Percentiles rank a stretch among this genome's conserved stretches.
These are phyloP conservation scores for Coregonus ussuriensis DNA, from an alignment of 2,797 vertebrate species.

Conservation along the genomic window DNA sequence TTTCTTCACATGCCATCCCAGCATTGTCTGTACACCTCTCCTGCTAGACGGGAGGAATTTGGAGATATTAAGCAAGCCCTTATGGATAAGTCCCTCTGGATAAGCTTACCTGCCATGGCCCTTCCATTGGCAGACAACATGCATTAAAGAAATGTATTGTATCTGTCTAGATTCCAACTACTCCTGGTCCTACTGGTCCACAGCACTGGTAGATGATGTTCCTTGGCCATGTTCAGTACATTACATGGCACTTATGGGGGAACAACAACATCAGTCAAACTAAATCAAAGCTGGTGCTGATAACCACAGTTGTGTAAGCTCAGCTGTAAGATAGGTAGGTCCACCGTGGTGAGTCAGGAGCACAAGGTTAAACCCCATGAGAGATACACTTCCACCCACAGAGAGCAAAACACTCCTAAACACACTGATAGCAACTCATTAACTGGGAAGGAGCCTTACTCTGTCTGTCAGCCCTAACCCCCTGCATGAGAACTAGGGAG, in stretches of 20 bases:
- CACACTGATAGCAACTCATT: conserved; percentile 70
- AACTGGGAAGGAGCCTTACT: conserved; percentile 32
- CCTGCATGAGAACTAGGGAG: conserved; percentile 66
- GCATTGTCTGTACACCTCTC: conserved; percentile 60
- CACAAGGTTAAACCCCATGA: conserved; percentile 69
- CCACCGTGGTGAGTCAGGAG: conserved; percentile 63
- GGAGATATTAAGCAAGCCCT: conserved; percentile 29
- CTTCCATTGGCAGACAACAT: conserved; percentile 57
- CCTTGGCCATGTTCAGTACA: conserved; percentile 54
- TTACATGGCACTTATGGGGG: conserved; percentile 5
- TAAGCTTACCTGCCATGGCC: conserved; percentile 56
- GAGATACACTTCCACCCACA: conserved; percentile 61
- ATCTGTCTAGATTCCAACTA: conserved; percentile 9
- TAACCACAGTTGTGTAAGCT: conserved; percentile 54
- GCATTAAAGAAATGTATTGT: conserved; percentile 39
- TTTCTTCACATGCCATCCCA: conserved; percentile 38
- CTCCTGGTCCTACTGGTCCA: conserved; percentile 26
- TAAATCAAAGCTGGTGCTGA: conserved; percentile 46
- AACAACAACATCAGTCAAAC: conserved; percentile 18
- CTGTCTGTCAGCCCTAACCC: background rate
- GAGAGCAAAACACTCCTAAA: conserved; percentile 51
- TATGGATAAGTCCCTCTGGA: conserved; percentile 48
- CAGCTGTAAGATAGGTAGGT: conserved; percentile 46
- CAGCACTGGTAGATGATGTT: conserved; percentile 27
- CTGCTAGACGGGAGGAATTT: conserved; percentile 5